A percentile compares a stretch with the other conserved stretches of the same genome.
phyloP scores from a whole-genome alignment of 2,797 vertebrate species.

The Microtus californicus region DNA sequence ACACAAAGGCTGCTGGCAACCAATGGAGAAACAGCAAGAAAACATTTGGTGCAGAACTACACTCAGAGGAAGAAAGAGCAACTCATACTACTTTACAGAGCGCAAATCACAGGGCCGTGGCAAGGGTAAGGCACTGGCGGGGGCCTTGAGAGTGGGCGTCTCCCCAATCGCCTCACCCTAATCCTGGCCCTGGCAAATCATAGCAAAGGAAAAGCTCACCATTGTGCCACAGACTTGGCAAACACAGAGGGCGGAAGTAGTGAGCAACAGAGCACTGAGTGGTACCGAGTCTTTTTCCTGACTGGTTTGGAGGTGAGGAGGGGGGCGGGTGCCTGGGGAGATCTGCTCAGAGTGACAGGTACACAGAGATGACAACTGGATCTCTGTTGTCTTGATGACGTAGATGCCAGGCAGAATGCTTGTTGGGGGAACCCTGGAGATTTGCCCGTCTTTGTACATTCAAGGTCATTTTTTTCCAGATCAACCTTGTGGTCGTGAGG shows the following conservation, averaged over 20 bases:
- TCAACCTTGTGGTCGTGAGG: slow-evolving; percentile 31
- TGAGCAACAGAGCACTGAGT: slow-evolving; percentile 10
- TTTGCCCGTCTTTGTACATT: slow-evolving; percentile 18
- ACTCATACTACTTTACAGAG: slow-evolving; percentile 53
- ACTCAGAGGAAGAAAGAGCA: slow-evolving; percentile 60
- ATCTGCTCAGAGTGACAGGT: slow-evolving; percentile 41
- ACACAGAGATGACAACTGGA: neutral
- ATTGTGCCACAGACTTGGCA: slow-evolving; percentile 26
- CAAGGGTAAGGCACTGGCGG: slow-evolving; percentile 69
- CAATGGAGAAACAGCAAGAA: slow-evolving; percentile 67
- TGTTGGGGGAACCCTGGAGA: neutral
- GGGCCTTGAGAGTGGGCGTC: slow-evolving; percentile 52
- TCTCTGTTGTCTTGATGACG: neutral
- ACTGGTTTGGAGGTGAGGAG: slow-evolving; percentile 23
- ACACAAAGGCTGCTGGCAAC: slow-evolving; percentile 60
- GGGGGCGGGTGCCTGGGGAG: neutral
- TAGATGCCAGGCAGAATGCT: slow-evolving; percentile 11
- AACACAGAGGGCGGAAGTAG: slow-evolving; percentile 40
- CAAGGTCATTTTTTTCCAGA: neutral
- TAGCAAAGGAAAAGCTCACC: slow-evolving; percentile 65
- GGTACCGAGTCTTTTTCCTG: neutral
- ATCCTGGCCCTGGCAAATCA: slow-evolving; percentile 75
- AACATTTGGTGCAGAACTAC: slow-evolving; percentile 59
- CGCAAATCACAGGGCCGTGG: slow-evolving; percentile 60
- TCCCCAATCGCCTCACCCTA: slow-evolving; percentile 67